Percentiles rank a stretch among this genome's conserved stretches.
These are phyloP conservation scores for Holothuria leucospilota DNA, from an alignment of 53 echinoderm and acorn worm genomes.

Conservation along the genomic window DNA sequence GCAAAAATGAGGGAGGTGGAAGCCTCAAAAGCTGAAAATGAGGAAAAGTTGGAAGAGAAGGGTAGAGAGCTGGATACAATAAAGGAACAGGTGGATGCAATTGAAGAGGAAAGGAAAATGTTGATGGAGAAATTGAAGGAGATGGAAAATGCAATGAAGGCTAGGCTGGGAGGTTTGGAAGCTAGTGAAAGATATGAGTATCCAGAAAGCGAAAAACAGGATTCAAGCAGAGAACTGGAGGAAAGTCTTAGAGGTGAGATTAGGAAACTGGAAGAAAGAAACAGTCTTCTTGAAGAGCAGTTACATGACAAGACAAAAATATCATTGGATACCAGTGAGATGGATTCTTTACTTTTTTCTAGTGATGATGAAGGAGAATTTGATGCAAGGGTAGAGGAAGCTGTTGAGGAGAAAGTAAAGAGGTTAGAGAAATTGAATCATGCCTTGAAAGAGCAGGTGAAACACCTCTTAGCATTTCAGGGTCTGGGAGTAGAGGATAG, in stretches of 20 bases:
- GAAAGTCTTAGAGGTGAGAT: slow-evolving; percentile 16
- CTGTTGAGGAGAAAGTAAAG: slow-evolving; percentile 31
- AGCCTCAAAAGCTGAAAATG: slow-evolving; percentile 33
- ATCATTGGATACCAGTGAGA: slow-evolving; percentile 33
- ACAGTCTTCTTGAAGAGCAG: slow-evolving; percentile 27
- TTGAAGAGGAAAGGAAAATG: slow-evolving; percentile 34
- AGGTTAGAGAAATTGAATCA: slow-evolving; percentile 51
- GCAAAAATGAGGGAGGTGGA: slow-evolving; percentile 3
- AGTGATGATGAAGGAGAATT: slow-evolving; percentile 30
- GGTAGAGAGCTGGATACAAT: slow-evolving; percentile 31
- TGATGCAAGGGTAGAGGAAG: not conserved
- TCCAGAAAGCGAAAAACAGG: not conserved
- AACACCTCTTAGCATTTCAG: slow-evolving; percentile 49
- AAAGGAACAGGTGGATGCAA: slow-evolving; percentile 16
- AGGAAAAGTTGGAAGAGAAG: slow-evolving; percentile 39
- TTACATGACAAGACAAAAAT: slow-evolving; percentile 46
- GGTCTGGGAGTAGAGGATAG: not conserved
- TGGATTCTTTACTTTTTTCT: slow-evolving; percentile 40
- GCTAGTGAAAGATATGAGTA: slow-evolving; percentile 5
- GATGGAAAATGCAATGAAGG: slow-evolving; percentile 17
- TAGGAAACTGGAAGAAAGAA: slow-evolving; percentile 15
- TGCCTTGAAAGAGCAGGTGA: slow-evolving; percentile 27
- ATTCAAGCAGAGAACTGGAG: not conserved
- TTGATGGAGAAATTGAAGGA: slow-evolving; percentile 53
- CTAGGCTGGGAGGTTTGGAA: not conserved